These are phyloP conservation scores for Anticlea derivata DNA, from an alignment of 2,888 invertebrate species.

Conservation along the genomic window DNA sequence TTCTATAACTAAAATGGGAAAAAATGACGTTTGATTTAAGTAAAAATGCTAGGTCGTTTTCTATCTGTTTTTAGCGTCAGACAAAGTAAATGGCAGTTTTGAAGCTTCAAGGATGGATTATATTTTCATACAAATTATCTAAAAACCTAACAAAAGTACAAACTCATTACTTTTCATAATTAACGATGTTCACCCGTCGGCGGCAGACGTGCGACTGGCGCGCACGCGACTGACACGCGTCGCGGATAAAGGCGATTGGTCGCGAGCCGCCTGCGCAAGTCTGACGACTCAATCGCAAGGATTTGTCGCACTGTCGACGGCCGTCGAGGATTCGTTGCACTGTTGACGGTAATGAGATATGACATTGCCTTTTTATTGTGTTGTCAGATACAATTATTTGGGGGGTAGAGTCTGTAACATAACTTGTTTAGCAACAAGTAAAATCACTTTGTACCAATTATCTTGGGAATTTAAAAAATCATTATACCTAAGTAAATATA, in stretches of 20 bases:
- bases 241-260: conserved; percentile 62
- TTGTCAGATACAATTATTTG: conserved; percentile 35
- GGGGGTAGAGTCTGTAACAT: conserved; percentile 14
- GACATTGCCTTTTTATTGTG: conserved; percentile 65
- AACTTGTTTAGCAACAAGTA: conserved; percentile 10
- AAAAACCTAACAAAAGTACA: conserved; percentile 37
- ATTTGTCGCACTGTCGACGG: conserved; percentile 53
- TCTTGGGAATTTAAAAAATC: neutral
- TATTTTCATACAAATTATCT: conserved; percentile 24
- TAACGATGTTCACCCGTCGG: conserved; percentile 53
- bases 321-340: conserved; percentile 55
- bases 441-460: neutral
- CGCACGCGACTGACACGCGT: conserved; percentile 62
- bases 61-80: too few relatives aligned
- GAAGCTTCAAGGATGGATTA: too few relatives aligned
- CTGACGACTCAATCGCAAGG: conserved; percentile 63
- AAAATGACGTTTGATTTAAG: too few relatives aligned
- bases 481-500: too few relatives aligned
- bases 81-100: too few relatives aligned
- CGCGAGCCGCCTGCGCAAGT: conserved; percentile 37
- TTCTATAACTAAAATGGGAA: too few relatives aligned
- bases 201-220: conserved; percentile 47
- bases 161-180: conserved; percentile 52
- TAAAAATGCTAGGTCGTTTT: too few relatives aligned
- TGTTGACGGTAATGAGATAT: conserved; percentile 63